Evolutionary conservation across 2,797 vertebrate genomes (phyloP), one percentile per base, ranked within the genome.

Genomic region (Onychomys leucogaster): DNA sequence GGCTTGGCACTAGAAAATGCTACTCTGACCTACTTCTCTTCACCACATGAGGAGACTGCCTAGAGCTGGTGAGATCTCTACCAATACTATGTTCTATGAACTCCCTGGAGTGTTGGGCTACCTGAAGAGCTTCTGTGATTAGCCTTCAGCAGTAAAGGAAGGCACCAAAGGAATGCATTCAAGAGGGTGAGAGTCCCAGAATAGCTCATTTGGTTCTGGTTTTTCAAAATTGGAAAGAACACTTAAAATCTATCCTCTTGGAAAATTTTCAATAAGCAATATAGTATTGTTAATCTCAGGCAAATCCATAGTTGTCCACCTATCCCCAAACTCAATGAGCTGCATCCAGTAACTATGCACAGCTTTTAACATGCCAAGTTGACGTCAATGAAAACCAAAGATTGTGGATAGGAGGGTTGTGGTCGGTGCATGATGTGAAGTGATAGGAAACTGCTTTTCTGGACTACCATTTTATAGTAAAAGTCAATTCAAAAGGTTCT

Each of bases 401-500:
- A 25, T 6, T 87, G 2, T 2, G 27, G 25, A 29, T 69, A 75
- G 41, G 69, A 76, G 2, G 52, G 23, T 32, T 11, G 55, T 0
- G 37, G 65, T 67, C 63, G 2, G 17, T 2, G 37, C 25, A n/a
- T 13, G 23, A 2, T 49, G 55, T 13, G 27, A 77, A 86, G 8
- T 6, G 11, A 29, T 12, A 32, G 14, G 59, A 7, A 46, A 88
- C 41, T 16, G 41, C 1, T 59, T 71, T 65, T 85, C 29, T 71
- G 43, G 93, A 80, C 27, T 77, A 86, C 11, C 29, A 49, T 12
- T 76, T 14, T 12, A 83, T 91, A 69, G 92, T 78, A 90, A 90
- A 95, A 95, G 75, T 78, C 37, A 67, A 49, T 61, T 92, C 87
- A 52, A 52, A 94, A 67, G 46, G 52, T 88, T 89, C 76, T 89